Percentiles rank a stretch among this genome's conserved stretches.
phyloP scores from a whole-genome alignment of 2,113 vertebrate genomes.

The Grallaria varia region DNA sequence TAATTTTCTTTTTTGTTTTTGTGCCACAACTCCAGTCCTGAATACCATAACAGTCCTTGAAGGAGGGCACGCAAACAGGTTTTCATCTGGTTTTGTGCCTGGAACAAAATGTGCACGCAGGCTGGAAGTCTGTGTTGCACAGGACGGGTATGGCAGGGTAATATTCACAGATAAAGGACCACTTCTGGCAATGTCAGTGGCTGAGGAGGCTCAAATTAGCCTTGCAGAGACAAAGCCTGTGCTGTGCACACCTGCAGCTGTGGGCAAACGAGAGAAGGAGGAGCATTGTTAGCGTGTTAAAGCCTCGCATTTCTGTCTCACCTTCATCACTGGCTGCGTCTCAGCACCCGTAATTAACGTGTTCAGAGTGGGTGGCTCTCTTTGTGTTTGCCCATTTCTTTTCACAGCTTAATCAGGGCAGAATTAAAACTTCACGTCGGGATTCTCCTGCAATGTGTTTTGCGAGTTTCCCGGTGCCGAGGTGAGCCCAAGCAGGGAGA shows the following conservation, averaged over 20 bases:
- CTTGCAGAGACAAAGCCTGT: neutral
- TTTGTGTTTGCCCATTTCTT: neutral
- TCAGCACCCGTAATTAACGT: conserved; percentile 5
- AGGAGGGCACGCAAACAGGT: neutral
- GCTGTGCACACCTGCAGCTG: neutral
- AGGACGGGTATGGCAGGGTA: neutral
- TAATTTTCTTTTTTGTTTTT: neutral
- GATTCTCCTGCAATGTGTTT: neutral
- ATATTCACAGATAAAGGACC: neutral
- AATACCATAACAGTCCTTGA: neutral
- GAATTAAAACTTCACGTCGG: neutral
- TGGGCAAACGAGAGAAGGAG: neutral
- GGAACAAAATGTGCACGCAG: neutral
- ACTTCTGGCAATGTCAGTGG: neutral
- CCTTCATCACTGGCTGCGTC: neutral
- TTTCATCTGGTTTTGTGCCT: neutral
- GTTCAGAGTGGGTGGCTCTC: neutral
- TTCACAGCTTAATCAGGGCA: neutral
- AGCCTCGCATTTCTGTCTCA: neutral
- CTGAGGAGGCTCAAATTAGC: neutral
- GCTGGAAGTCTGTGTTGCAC: neutral
- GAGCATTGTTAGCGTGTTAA: neutral
- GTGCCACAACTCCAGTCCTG: neutral
- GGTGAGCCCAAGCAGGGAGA: neutral
- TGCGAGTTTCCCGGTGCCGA: rapidly evolving